A percentile compares a stretch with the other conserved stretches of the same genome.
phyloP scores from a whole-genome alignment of 1,140 invertebrate genomes.

The Drosophila grimshawi region DNA sequence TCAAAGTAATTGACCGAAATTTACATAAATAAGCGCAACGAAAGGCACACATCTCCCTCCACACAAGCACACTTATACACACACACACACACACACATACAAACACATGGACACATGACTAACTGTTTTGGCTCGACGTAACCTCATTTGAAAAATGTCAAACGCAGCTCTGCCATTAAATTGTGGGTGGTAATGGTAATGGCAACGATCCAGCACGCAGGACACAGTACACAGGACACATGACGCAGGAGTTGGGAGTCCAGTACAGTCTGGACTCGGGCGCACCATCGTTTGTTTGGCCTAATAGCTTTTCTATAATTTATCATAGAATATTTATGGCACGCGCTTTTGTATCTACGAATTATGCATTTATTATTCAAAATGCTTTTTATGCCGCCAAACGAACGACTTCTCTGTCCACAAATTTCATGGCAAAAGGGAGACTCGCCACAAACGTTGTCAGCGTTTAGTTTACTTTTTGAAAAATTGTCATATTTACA shows the following conservation, averaged over 20 bases:
- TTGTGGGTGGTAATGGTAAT: constrained; percentile 28
- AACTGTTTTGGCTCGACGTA: constrained; percentile 45
- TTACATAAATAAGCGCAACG: constrained; percentile 70
- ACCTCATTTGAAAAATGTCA: constrained; percentile 81
- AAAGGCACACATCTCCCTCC: constrained; percentile 6
- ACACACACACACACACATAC: neutral
- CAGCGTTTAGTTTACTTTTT: constrained; percentile 70
- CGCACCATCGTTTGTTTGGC: constrained; percentile 67
- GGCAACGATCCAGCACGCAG: constrained; percentile 4
- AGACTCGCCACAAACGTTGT: constrained; percentile 57
- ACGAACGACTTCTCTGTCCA: constrained; percentile 23
- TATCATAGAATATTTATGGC: constrained; percentile 81
- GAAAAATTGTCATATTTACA: constrained; percentile 62
- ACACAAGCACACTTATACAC: too few relatives aligned
- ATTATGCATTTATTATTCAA: constrained; percentile 82
- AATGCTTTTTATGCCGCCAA: constrained; percentile 58
- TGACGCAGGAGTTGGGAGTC: too few relatives aligned
- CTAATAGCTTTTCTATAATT: constrained; percentile 83
- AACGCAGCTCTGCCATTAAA: constrained; percentile 69
- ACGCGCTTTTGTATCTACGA: constrained; percentile 80
- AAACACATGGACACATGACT: neutral
- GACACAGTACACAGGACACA: neutral
- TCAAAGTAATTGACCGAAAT: constrained; percentile 79
- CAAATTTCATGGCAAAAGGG: neutral
- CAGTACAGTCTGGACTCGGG: neutral